Percentiles rank a stretch among this genome's conserved stretches.
phyloP scores from a whole-genome alignment of 1,140 invertebrate genomes.

The Lethocerus indicus region DNA sequence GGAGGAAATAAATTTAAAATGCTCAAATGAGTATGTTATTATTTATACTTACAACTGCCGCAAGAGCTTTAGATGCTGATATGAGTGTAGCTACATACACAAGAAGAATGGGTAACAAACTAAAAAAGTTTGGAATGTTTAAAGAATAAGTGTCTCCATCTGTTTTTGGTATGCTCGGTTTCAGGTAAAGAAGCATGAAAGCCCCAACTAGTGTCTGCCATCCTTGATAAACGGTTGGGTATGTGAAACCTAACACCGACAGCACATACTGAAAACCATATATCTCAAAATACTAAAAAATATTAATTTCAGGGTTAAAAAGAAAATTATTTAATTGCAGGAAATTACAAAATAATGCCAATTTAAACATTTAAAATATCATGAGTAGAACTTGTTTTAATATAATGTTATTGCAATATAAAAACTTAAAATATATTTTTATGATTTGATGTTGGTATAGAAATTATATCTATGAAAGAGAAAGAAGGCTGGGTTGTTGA shows the following conservation, averaged over 20 bases:
- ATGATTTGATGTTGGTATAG: too few species aligned
- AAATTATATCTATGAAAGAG: too few species aligned
- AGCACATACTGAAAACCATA: conserved; percentile 25
- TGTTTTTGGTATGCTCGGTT: conserved; percentile 20
- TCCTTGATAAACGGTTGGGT: conserved; percentile 29
- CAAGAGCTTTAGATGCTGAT: conserved; percentile 25
- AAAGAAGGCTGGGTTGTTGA: too few species aligned
- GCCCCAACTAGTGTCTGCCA: conserved; percentile 29
- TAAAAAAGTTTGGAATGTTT: not conserved
- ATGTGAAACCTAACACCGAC: conserved; percentile 26
- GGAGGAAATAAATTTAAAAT: not conserved
- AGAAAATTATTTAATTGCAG: too few species aligned
- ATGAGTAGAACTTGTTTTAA: not conserved
- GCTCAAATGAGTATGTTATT: not conserved
- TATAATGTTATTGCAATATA: not conserved
- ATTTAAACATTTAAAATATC: not conserved
- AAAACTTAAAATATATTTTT: conserved; percentile 1
- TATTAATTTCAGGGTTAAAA: too few species aligned
- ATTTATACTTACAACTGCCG: conserved; percentile 22
- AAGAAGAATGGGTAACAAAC: conserved; percentile 23
- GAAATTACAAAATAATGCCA: too few species aligned
- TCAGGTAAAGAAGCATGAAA: conserved; percentile 22
- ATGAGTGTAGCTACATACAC: conserved; percentile 24
- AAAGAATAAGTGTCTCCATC: not conserved
- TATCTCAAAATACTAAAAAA: too few species aligned